Percentiles rank a stretch among this genome's conserved stretches.
These are phyloP conservation scores for Chrysaora quinquecirrha DNA, from an alignment of 30 jellyfish, hydroid and myxozoan genomes.

Conservation along the genomic window DNA sequence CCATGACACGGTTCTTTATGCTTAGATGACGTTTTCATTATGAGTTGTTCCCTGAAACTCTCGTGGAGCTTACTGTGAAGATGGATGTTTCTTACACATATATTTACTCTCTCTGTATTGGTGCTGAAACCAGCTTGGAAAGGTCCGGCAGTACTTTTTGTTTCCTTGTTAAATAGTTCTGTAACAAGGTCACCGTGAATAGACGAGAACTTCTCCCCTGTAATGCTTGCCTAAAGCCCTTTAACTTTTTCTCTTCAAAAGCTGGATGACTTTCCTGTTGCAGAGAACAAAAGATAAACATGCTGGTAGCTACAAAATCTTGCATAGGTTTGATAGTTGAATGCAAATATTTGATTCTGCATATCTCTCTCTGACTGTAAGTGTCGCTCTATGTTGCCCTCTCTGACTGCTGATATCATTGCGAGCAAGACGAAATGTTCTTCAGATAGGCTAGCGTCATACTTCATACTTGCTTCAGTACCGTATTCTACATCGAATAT, in stretches of 20 bases:
- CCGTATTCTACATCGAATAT: not conserved
- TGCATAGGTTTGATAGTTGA: constrained; percentile 56
- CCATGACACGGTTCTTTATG: constrained; percentile 40
- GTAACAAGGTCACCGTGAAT: constrained; percentile 64
- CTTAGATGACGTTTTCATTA: constrained; percentile 9
- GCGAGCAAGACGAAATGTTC: constrained; percentile 45
- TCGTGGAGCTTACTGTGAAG: no score
- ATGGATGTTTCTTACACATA: constrained; percentile 46
- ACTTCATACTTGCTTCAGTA: constrained; percentile 18
- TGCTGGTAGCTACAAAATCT: constrained; percentile 48
- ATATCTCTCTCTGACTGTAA: constrained; percentile 32
- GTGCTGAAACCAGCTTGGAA: constrained; percentile 42
- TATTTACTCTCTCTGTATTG: constrained; percentile 21
- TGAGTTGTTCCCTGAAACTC: constrained; percentile 19
- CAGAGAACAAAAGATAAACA: not conserved
- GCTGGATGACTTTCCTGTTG: constrained; percentile 32
- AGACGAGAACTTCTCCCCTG: constrained; percentile 36
- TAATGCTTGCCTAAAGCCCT: constrained; percentile 32
- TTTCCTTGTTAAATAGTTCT: constrained; percentile 53
- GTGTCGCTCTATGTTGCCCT: constrained; percentile 39
- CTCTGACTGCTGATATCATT: constrained; percentile 41
- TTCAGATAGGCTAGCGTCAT: constrained; percentile 30
- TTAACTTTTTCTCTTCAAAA: constrained; percentile 9
- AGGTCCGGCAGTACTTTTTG: constrained; percentile 63
- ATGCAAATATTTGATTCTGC: constrained; percentile 33